Evolutionary conservation across 1,140 invertebrate species (phyloP), one percentile per base, ranked within the genome.

Genomic region (Centruroides sculpturatus): DNA sequence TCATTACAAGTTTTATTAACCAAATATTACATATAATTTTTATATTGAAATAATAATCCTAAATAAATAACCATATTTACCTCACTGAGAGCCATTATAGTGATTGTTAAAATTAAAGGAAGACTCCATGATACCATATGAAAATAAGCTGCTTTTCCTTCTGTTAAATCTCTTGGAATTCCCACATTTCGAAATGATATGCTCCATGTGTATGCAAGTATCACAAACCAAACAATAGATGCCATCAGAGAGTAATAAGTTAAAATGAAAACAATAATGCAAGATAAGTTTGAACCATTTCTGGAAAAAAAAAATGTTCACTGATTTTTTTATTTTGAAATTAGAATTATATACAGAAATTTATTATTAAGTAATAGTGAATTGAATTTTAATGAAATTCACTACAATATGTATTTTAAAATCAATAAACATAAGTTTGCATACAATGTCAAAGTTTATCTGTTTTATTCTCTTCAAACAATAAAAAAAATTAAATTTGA

Each of bases 231-330:
- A 49, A 96, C 86, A 71, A 89, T 84, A 46, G 87, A 89, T 51
- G 93, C 91, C 76, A 94, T 93, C 65, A 89, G 79, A 69, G 93
- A 96, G 70, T 94, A 98, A 75, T 98, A 99, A 1, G 96, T 84
- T 70, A 96, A 76, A 60, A 97, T 84, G 76, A 98, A 98, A 3
- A 95, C 83, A 13, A 93, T 81, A 12, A 92, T 86, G 73, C 96
- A 99, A 8, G 41, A 41, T 3, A 41, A 41, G 8, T 41, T 41
- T 41, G 41, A 41, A 41, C 41, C 41, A 41, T 41, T 41, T 41
- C 41, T 41, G 8, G 5, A 41, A 41, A 41, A 41, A 41, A 41
- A 41, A 41, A 41, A 6, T 41, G 5, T 41, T 59, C 56, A 56
- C 64, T 13, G 10, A 46, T 48, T 51, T 35, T n/a, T 35, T 48